These are phyloP conservation scores for Lamprotornis superbus DNA, from an alignment of 2,113 vertebrate genomes.

Conservation along the genomic window DNA sequence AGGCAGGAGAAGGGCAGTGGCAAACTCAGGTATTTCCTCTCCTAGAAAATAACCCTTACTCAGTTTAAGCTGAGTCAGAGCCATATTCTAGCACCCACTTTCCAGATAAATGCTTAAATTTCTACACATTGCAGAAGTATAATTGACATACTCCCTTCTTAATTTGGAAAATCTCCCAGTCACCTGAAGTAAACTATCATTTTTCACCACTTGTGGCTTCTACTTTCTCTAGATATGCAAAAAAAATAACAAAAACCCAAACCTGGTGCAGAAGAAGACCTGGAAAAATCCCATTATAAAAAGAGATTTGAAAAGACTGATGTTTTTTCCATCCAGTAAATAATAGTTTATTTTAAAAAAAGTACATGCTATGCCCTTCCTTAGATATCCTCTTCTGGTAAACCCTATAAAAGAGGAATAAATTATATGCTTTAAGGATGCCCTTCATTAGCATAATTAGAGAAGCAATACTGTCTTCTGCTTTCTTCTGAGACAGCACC, in stretches of 20 bases:
- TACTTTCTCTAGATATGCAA: not conserved
- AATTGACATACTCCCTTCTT: not conserved
- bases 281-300: not conserved
- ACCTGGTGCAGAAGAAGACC: not conserved
- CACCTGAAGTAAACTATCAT: not conserved
- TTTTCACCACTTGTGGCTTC: not conserved
- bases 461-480: not conserved
- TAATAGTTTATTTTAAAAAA: not conserved
- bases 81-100: not conserved
- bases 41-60: not conserved
- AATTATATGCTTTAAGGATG: not conserved
- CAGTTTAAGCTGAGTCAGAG: not conserved
- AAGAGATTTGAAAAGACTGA: not conserved
- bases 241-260: not conserved
- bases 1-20: not conserved
- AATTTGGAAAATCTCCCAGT: not conserved
- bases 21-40: not conserved
- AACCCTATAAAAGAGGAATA: not conserved
- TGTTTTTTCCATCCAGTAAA: not conserved
- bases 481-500: not conserved
- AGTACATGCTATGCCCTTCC: not conserved
- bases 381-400: not conserved
- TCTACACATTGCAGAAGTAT: not conserved
- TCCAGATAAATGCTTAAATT: not conserved
- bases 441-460: not conserved